Conservation (phyloP, 2,888 invertebrate genomes). For the Vanessa cardui region DNA sequence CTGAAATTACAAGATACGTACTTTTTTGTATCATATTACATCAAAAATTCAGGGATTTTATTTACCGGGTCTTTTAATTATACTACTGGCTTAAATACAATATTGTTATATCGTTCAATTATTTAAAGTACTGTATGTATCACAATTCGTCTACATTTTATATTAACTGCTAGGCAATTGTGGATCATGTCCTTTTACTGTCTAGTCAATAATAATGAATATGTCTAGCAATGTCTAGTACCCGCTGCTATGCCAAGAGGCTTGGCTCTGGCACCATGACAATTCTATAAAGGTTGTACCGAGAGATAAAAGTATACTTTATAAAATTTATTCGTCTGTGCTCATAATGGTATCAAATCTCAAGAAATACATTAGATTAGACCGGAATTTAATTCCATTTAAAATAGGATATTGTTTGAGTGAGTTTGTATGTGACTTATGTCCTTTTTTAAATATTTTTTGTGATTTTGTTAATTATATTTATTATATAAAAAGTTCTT, state of each 20-base stretch:
- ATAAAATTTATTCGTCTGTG: not conserved
- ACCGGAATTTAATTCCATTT: constrained; percentile 9
- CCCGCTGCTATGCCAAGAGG: not conserved
- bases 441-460: constrained; percentile 18
- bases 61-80: too few relatives aligned
- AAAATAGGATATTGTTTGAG: constrained; percentile 3
- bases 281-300: constrained; percentile 14
- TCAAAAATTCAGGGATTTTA: too few relatives aligned
- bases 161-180: too few relatives aligned
- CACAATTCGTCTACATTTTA: too few relatives aligned
- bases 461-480: constrained; percentile 15
- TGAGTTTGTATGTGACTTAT: constrained; percentile 6
- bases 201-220: constrained; percentile 3
- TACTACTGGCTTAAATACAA: too few relatives aligned
- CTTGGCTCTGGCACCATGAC: constrained; percentile 11
- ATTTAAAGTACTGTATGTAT: too few relatives aligned
- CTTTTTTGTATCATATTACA: too few relatives aligned
- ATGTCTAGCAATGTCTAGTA: constrained; percentile 16
- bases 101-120: too few relatives aligned
- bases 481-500: constrained; percentile 35
- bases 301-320: not conserved
- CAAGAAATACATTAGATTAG: constrained; percentile 11
- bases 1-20: too few relatives aligned
- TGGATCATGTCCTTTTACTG: constrained; percentile 10
- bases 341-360: too few relatives aligned